phyloP scores from a whole-genome alignment of 2,888 invertebrate genomes.

The Drosophila pullipes region DNA sequence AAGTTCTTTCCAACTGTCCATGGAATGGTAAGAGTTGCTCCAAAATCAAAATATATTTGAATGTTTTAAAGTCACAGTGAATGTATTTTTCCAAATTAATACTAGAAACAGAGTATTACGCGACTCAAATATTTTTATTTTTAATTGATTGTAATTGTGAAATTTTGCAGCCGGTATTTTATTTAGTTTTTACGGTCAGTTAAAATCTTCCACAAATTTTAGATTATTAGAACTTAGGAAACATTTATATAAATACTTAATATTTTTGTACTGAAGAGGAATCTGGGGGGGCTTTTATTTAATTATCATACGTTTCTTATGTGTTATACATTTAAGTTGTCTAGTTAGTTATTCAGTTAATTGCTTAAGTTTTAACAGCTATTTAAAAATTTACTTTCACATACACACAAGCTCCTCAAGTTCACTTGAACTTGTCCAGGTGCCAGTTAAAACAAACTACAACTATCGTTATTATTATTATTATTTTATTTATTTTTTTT shows the following conservation, averaged over 20 bases:
- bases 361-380: not conserved
- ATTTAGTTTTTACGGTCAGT: slow-evolving; percentile 36
- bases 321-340: not conserved
- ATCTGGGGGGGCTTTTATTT: not conserved
- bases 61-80: not conserved
- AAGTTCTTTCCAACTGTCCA: not conserved
- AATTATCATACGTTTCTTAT: not conserved
- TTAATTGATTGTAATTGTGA: slow-evolving; percentile 26
- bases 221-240: not conserved
- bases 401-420: slow-evolving; percentile 11
- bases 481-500: not conserved
- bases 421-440: slow-evolving; percentile 1
- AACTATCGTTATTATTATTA: slow-evolving; percentile 10
- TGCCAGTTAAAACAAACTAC: not conserved
- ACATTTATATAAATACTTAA: not conserved
- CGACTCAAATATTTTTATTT: not conserved
- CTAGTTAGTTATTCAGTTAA: not conserved
- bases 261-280: not conserved
- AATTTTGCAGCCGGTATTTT: slow-evolving; percentile 28
- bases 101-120: not conserved
- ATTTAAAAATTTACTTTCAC: slow-evolving; percentile 8
- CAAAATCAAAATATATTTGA: not conserved
- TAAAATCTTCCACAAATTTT: not conserved
- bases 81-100: not conserved
- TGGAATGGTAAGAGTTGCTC: not conserved